Percentiles rank a stretch among this genome's conserved stretches.
These are phyloP conservation scores for Pocota personata DNA, from an alignment of 2,888 invertebrate species.

Conservation along the genomic window DNA sequence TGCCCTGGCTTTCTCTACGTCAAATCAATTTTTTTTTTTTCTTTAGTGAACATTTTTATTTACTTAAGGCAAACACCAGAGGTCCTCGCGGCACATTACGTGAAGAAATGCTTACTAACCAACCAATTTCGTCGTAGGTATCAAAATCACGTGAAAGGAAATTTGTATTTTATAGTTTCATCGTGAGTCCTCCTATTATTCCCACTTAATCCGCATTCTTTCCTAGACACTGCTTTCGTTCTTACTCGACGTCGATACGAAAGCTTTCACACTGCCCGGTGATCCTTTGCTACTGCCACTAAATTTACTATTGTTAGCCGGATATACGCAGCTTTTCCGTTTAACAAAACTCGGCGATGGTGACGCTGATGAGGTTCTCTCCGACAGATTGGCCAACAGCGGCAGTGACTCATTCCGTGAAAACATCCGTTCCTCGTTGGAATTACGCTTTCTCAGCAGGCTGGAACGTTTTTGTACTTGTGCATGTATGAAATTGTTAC, in stretches of 20 bases:
- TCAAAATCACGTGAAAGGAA: too few species aligned
- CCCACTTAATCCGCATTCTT: background rate
- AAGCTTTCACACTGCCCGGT: constrained; percentile 59
- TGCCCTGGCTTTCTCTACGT: too few species aligned
- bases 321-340: constrained; percentile 86
- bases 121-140: too few species aligned
- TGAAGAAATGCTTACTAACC: too few species aligned
- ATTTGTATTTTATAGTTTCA: background rate
- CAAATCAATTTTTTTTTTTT: too few species aligned
- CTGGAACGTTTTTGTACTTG: constrained; percentile 75
- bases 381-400: constrained; percentile 83
- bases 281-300: constrained; percentile 56
- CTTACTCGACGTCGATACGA: constrained; percentile 67
- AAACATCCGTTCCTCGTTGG: constrained; percentile 81
- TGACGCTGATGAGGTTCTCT: constrained; percentile 80
- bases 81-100: too few species aligned
- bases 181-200: background rate
- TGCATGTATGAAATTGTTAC: constrained; percentile 58
- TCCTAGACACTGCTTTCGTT: constrained; percentile 75
- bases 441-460: constrained; percentile 79
- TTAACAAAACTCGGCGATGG: constrained; percentile 84
- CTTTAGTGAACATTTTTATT: too few species aligned
- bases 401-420: constrained; percentile 84
- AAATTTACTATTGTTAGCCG: constrained; percentile 77
- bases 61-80: too few species aligned